Evolutionary conservation across 2,888 invertebrate genomes (phyloP), one percentile per base, ranked within the genome.

Genomic region (Clistopyga incitator): DNA sequence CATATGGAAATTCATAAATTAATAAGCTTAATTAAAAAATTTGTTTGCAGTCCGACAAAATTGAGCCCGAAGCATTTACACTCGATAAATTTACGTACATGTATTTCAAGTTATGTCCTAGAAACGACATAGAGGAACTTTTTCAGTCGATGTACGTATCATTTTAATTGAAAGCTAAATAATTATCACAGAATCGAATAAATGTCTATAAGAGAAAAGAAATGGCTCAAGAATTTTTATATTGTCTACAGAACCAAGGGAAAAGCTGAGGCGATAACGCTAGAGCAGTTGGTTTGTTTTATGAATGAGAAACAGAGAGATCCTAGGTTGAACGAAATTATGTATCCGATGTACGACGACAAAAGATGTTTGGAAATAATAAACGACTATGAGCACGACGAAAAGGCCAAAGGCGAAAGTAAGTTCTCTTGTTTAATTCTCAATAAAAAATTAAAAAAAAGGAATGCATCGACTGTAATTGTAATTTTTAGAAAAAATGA

Each of bases 51-150:
- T 95, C 95, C 89, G 96, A 96, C 89, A 95, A 95, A 90, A 95
- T 96, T 71, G 96, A 96, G 83, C 94, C 94, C 10, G 94, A 93
- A n/a, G 94, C 94, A 75, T 96, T 96, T 88, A 96, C 96, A 2
- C 96, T 96, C 89, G 96, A 96, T 70, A 96, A 96, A 90, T 96
- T 96, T 90, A 95, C 95, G 86, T 93, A 95, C 67, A 93, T 96
- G 1, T 96, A 96, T 90, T 95, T 95, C 89, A 96, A 95, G 91
- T 95, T 96, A 81, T 96, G 96, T 90, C 96, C 96, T 0, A 91
- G 96, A 72, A 95, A 95, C 78, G 96, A 96, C 89, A 96, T 96
- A 76, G 96, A 96, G 88, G 96, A 96, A 90, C 94, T 96, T n/a
- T 96, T 96, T 89, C 95, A 95, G 89, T 94, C 95, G 82, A 93